Evolutionary conservation across 1,140 invertebrate species (phyloP).

Genomic region (Eriosoma lanigerum): DNA sequence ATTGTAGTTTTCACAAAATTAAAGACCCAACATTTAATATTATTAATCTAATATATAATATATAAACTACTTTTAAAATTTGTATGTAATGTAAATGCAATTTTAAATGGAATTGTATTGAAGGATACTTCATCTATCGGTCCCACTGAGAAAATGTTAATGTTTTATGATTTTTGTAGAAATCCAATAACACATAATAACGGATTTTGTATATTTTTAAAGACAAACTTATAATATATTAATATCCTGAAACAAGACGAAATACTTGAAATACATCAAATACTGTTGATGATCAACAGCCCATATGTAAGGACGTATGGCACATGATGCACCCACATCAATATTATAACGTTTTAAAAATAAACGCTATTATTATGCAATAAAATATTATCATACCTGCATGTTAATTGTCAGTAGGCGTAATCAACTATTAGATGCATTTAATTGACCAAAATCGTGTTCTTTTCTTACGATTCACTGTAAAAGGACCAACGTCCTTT

Average conservation of each 20-base stretch:
- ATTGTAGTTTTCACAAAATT: no score
- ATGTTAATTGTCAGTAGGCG: constrained; percentile 17
- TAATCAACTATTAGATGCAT: constrained; percentile 18
- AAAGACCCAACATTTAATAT: no score
- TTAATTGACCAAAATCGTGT: not conserved
- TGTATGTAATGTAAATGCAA: no score
- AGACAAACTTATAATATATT: no score
- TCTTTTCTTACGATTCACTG: not conserved
- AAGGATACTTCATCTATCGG: constrained; percentile 6
- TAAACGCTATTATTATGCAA: not conserved
- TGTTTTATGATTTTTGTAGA: not conserved
- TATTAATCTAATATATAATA: no score
- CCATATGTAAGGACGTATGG: not conserved
- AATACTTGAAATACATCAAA: no score
- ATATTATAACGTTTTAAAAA: no score
- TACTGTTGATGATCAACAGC: not conserved
- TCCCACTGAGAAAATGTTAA: not conserved
- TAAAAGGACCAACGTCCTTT: no score
- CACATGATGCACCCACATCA: not conserved
- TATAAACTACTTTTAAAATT: no score
- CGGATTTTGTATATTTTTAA: not conserved
- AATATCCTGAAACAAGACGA: no score
- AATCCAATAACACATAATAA: not conserved
- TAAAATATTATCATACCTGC: constrained; percentile 19
- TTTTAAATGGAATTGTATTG: no score